Base-by-base conservation (phyloP, 2,888 invertebrate species). In the Trissoscelio sp. region DNA sequence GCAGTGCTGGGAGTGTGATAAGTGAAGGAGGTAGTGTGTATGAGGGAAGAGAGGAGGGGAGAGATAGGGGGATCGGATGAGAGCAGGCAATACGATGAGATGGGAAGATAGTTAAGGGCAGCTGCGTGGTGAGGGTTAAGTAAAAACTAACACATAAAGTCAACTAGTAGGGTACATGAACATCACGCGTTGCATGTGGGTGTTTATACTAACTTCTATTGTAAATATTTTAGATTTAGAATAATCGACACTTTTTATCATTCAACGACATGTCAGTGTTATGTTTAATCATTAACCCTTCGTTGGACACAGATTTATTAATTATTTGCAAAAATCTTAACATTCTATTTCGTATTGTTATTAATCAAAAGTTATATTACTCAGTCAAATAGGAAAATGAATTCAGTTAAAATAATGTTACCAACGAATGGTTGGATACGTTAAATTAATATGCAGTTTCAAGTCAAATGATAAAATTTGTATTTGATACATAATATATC, bases 151-250 rank as follows among this genome's bases (percentile, higher is more conserved):
- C n/a, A n/a, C n/a, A n/a, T n/a, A n/a, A 51, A 12, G 14, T 51
- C 51, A 51, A 44, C 18, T 18, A 44, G 18, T 51, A 48, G 28
- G 7, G 2, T 28, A 51, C 14, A 7, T 51, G 1, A 28, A n/a
- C 24, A 28, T 28, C 28, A 7, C 42, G 37, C 18, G 18, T 34
- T 28, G 28, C 53, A 55, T 34, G 53, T 14, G 9, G 20, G 9
- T 37, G 39, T 44, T 55, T 14, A 14, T 44, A 34, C 11, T 18
- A 28, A 46, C 70, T 24, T 58, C 70, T 46, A 48, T 37, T 70
- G 70, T 70, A 70, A 31, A 70, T 70, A 70, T 60, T 28, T 22
- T 44, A 28, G 28, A 48, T 7, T 55, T 57, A 14, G n/a, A 44
- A 9, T 55, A 18, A 24, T 24, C 2, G 24, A 39, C 14, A 28